phyloP scores from a whole-genome alignment of 2,888 invertebrate genomes.

The Salticus scenicus region DNA sequence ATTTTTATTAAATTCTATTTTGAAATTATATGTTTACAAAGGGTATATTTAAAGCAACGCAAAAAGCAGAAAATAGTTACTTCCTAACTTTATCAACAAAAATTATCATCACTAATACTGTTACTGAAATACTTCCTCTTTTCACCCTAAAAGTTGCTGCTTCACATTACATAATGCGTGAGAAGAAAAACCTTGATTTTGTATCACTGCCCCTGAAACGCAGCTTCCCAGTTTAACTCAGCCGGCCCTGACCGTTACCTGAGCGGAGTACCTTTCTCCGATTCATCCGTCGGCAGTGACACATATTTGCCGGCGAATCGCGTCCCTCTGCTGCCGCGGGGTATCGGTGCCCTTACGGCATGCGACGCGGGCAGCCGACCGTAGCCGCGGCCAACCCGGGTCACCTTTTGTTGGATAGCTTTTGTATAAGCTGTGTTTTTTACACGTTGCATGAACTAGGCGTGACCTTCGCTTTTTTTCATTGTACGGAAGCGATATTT shows the following conservation, averaged over 20 bases:
- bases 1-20: too few species aligned
- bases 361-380: conserved; percentile 12
- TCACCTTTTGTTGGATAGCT: conserved; percentile 2
- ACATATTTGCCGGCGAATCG: conserved; percentile 2
- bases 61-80: too few species aligned
- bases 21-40: too few species aligned
- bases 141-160: too few species aligned
- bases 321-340: conserved; percentile 8
- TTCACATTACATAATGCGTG: not conserved
- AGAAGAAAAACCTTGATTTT: not conserved
- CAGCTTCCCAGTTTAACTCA: not conserved
- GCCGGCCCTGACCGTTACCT: conserved; percentile 6
- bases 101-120: too few species aligned
- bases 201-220: conserved; percentile 5
- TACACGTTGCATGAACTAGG: not conserved
- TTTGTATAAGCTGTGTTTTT: not conserved
- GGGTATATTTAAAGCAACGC: too few species aligned
- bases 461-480: not conserved
- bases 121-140: too few species aligned
- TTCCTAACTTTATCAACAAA: too few species aligned
- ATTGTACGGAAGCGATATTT: not conserved
- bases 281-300: not conserved
- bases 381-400: conserved; percentile 14
- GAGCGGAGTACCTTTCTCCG: not conserved
- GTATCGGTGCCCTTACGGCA: conserved; percentile 8